These are phyloP conservation scores for Neosilurus mollespiculum DNA, from an alignment of 2,797 vertebrate species.

Conservation along the genomic window DNA sequence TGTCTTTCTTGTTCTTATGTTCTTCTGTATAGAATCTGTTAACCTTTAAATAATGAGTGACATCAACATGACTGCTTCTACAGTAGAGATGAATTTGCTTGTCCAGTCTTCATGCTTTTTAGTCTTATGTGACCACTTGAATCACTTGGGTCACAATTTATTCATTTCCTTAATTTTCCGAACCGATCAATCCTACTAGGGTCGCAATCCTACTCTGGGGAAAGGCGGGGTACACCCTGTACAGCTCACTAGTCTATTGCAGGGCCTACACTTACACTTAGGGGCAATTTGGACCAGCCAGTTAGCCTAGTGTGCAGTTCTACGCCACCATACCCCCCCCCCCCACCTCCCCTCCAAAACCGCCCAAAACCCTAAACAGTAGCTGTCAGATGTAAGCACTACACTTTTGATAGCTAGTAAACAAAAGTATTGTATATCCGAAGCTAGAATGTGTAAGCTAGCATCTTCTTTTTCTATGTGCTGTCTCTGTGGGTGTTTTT, in stretches of 20 bases:
- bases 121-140: background rate
- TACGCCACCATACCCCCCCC: no score
- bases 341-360: no score
- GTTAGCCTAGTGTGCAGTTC: no score
- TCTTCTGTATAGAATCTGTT: background rate
- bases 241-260: no score
- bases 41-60: constrained; percentile 21
- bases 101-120: constrained; percentile 41
- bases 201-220: no score
- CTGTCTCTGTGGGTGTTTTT: background rate
- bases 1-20: background rate
- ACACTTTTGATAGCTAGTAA: background rate
- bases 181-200: no score
- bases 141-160: background rate
- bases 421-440: background rate
- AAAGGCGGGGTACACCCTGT: no score
- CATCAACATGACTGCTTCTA: constrained; percentile 25
- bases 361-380: background rate
- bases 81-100: constrained; percentile 20
- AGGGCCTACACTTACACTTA: no score
- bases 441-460: background rate
- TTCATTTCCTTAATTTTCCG: no score
- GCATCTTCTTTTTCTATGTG: background rate
- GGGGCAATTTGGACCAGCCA: no score
- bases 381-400: background rate